Conservation (phyloP, 1,140 invertebrate species). For the Daktulosphaira vitifoliae region DNA sequence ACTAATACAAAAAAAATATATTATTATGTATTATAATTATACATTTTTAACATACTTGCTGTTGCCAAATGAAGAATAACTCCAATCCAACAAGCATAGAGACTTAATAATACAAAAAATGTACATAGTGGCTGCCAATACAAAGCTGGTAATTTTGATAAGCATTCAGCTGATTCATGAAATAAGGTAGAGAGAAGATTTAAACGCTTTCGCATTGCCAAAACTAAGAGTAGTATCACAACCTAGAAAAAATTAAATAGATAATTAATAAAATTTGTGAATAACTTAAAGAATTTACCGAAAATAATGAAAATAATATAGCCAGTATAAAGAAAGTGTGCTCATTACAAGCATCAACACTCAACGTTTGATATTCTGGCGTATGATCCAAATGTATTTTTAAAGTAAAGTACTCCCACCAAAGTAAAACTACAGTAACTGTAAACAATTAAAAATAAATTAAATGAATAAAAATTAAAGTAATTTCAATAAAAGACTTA, state of each 20-base stretch:
- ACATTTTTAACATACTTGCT: slow-evolving; percentile 51
- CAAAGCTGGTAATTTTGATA: slow-evolving; percentile 72
- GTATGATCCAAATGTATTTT: slow-evolving; percentile 10
- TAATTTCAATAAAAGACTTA: not conserved
- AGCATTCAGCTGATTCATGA: slow-evolving; percentile 75
- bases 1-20: too few species aligned
- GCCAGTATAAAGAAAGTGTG: slow-evolving; percentile 11
- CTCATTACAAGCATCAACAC: slow-evolving; percentile 20
- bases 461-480: not conserved
- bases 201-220: slow-evolving; percentile 70
- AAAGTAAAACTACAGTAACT: slow-evolving; percentile 19
- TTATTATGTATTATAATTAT: too few species aligned
- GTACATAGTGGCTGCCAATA: slow-evolving; percentile 81
- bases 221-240: slow-evolving; percentile 67
- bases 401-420: slow-evolving; percentile 23
- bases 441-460: not conserved
- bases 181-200: slow-evolving; percentile 72
- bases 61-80: slow-evolving; percentile 65
- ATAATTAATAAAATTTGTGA: too few species aligned
- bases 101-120: slow-evolving; percentile 65
- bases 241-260: slow-evolving; percentile 49
- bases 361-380: slow-evolving; percentile 9
- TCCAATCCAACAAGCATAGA: slow-evolving; percentile 76
- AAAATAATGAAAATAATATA: slow-evolving; percentile 11
- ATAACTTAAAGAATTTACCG: slow-evolving; percentile 10